Evolutionary conservation across 2,888 invertebrate species (phyloP).

Genomic region (Mythimna albipuncta): DNA sequence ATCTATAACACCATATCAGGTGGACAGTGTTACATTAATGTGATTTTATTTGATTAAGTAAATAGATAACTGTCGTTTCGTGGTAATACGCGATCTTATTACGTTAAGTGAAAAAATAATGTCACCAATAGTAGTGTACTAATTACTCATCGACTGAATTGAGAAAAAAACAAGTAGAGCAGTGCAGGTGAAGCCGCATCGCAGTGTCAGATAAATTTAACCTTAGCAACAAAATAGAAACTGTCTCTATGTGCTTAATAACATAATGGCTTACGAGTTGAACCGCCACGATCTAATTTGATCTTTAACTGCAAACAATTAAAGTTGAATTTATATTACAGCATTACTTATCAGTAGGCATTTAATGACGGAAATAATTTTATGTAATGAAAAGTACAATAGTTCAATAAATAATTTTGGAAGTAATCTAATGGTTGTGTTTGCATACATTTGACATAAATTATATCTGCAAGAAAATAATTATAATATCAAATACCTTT

Average conservation of each 20-base stretch:
- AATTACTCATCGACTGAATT: not conserved
- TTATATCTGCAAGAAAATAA: not conserved
- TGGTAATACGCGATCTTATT: slow-evolving; percentile 5
- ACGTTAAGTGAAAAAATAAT: slow-evolving; percentile 5
- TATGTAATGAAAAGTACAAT: slow-evolving; percentile 24
- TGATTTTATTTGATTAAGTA: slow-evolving; percentile 32
- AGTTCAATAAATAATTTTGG: slow-evolving; percentile 8
- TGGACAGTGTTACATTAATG: slow-evolving; percentile 22
- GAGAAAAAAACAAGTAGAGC: not conserved
- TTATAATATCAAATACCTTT: not conserved
- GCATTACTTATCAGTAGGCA: not conserved
- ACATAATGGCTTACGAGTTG: slow-evolving; percentile 24
- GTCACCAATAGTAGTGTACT: not conserved
- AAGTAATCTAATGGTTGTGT: not conserved
- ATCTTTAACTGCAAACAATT: slow-evolving; percentile 13
- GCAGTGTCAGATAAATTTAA: slow-evolving; percentile 31
- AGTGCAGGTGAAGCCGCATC: slow-evolving; percentile 17
- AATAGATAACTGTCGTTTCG: slow-evolving; percentile 11
- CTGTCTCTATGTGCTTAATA: slow-evolving; percentile 32
- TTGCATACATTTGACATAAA: slow-evolving; percentile 11
- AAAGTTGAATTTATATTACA: slow-evolving; percentile 15
- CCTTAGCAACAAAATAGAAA: slow-evolving; percentile 51
- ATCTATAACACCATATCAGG: slow-evolving; percentile 17
- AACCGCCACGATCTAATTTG: slow-evolving; percentile 19
- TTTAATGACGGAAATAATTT: slow-evolving; percentile 21